These are phyloP conservation scores for Anas bahamensis DNA, from an alignment of 2,797 vertebrate species.

Conservation along the genomic window DNA sequence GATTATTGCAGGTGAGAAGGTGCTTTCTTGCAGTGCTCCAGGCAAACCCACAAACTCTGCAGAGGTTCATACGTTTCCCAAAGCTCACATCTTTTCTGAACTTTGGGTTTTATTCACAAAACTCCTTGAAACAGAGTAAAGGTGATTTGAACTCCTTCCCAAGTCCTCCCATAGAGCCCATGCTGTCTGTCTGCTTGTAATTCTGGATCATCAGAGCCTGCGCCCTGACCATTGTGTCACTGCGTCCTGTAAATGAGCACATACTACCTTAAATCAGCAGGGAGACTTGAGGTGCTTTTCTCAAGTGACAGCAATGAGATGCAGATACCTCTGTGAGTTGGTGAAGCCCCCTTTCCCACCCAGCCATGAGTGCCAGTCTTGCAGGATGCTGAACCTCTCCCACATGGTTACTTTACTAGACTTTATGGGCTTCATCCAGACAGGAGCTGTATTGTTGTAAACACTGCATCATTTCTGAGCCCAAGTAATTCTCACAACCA, in stretches of 20 bases:
- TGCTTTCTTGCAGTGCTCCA: not conserved
- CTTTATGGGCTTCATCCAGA: not conserved
- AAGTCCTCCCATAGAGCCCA: not conserved
- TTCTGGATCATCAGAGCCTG: not conserved
- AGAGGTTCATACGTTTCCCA: not conserved
- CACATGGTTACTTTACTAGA: not conserved
- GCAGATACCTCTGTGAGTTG: not conserved
- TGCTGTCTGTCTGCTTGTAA: not conserved
- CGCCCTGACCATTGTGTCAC: not conserved
- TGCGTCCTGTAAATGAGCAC: not conserved
- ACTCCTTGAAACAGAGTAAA: not conserved
- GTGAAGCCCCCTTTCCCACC: not conserved
- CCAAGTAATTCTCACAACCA: not conserved
- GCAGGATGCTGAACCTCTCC: not conserved
- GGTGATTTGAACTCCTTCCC: fast-evolving
- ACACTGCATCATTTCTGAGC: not conserved
- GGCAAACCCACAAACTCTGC: not conserved
- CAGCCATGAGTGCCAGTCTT: not conserved
- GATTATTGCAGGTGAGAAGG: not conserved
- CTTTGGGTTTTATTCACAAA: not conserved
- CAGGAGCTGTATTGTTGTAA: not conserved
- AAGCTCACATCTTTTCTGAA: not conserved
- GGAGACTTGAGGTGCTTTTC: not conserved
- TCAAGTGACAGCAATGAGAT: not conserved
- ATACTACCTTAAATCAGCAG: not conserved